Percentiles rank a stretch among this genome's conserved stretches.
Evolutionary conservation across 2,888 invertebrate species (phyloP).

Genomic region (Tenthredo scrophulariae): DNA sequence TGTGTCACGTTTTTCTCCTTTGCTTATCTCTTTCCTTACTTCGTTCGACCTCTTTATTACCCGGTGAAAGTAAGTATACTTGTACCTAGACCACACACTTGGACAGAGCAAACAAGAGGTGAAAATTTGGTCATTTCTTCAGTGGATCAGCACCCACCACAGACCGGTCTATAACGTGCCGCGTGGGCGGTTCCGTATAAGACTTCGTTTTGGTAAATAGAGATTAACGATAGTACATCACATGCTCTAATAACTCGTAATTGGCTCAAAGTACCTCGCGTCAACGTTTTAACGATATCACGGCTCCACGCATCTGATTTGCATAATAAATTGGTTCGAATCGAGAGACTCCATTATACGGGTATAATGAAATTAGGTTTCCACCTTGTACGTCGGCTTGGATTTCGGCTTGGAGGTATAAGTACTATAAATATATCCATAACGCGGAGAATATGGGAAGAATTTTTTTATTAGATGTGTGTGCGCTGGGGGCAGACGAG

Average conservation of each 20-base stretch:
- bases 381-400: background rate
- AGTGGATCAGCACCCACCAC: background rate
- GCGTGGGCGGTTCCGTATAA: conserved; percentile 42
- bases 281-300: conserved; percentile 45
- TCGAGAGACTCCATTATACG: conserved; percentile 39
- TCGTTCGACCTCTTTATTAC: background rate
- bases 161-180: background rate
- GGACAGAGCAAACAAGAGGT: background rate
- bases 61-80: background rate
- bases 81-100: background rate
- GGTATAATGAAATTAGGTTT: conserved; percentile 28
- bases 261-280: conserved; percentile 48
- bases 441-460: background rate
- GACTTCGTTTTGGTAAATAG: conserved; percentile 50
- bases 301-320: conserved; percentile 44
- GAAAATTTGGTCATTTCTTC: conserved; percentile 12
- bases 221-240: conserved; percentile 48
- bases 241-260: conserved; percentile 51
- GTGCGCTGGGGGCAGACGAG: background rate
- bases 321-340: conserved; percentile 47
- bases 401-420: background rate
- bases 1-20: background rate
- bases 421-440: conserved; percentile 6
- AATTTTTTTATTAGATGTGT: background rate
- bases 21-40: background rate